phyloP scores from a whole-genome alignment of 1,140 invertebrate species.

The Carposina sasakii region DNA sequence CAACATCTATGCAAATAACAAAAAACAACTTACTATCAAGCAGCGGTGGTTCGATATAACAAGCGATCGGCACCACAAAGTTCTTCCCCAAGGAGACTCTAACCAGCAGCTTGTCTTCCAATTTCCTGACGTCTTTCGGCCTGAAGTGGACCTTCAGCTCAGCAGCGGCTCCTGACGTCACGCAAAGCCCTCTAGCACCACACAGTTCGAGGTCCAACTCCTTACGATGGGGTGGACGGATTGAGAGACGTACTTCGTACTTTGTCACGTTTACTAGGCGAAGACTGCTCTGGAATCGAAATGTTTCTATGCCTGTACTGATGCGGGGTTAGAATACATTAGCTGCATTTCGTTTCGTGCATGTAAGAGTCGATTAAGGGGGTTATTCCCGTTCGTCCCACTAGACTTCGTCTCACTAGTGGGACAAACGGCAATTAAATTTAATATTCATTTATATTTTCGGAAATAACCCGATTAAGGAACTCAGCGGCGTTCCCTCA shows the following conservation, averaged over 20 bases:
- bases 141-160: slow-evolving; percentile 33
- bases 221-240: slow-evolving; percentile 11
- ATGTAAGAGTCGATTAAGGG: too few species aligned
- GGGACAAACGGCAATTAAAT: too few species aligned
- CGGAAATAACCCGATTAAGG: too few species aligned
- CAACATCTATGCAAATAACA: too few species aligned
- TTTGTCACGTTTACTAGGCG: slow-evolving; percentile 35
- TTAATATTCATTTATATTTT: too few species aligned
- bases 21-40: slow-evolving; percentile 38
- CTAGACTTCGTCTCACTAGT: too few species aligned
- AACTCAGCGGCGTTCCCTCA: too few species aligned
- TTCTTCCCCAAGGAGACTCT: slow-evolving; percentile 28
- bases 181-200: slow-evolving; percentile 17
- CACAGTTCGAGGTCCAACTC: slow-evolving; percentile 26
- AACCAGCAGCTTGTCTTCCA: slow-evolving; percentile 31
- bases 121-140: slow-evolving; percentile 28
- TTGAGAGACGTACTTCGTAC: slow-evolving; percentile 23
- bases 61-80: slow-evolving; percentile 31
- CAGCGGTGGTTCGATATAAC: slow-evolving; percentile 46
- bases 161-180: slow-evolving; percentile 34
- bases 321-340: too few species aligned
- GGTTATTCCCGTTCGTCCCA: too few species aligned
- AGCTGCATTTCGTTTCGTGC: too few species aligned
- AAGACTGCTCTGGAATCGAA: too few species aligned
- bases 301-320: too few species aligned